These are phyloP conservation scores for Rousettus madagascariensis DNA, from an alignment of 2,797 vertebrate genomes.

Conservation along the genomic window DNA sequence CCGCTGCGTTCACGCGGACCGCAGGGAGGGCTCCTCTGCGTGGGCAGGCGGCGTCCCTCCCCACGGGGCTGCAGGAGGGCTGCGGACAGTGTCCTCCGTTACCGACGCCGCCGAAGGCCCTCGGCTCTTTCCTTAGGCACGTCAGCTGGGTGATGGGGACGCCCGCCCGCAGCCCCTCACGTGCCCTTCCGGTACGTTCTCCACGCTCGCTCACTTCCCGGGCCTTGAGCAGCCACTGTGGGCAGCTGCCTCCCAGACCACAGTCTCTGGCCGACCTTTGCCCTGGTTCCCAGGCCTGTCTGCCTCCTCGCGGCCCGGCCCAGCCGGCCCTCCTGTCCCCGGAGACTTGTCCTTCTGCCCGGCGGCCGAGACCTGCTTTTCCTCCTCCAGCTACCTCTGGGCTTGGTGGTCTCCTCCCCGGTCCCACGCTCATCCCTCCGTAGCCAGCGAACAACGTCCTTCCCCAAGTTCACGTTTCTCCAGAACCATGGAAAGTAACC, in stretches of 20 bases:
- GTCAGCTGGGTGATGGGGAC: rapidly evolving
- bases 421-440: background rate
- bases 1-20: background rate
- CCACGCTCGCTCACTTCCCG: background rate
- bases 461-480: too few species aligned
- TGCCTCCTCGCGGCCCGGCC: background rate
- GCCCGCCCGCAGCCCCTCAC: background rate
- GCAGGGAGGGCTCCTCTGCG: rapidly evolving
- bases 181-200: background rate
- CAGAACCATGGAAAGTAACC: background rate
- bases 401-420: background rate
- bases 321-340: background rate
- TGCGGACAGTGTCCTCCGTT: rapidly evolving
- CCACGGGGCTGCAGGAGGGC: background rate
- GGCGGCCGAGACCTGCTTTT: background rate
- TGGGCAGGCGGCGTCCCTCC: rapidly evolving
- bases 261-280: background rate
- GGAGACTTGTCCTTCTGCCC: background rate
- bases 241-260: background rate
- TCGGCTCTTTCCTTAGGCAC: background rate
- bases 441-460: background rate
- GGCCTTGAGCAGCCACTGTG: background rate
- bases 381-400: background rate
- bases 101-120: rapidly evolving
- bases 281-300: background rate